These are phyloP conservation scores for Junonia oenone DNA, from an alignment of 2,888 invertebrate genomes.

Conservation along the genomic window DNA sequence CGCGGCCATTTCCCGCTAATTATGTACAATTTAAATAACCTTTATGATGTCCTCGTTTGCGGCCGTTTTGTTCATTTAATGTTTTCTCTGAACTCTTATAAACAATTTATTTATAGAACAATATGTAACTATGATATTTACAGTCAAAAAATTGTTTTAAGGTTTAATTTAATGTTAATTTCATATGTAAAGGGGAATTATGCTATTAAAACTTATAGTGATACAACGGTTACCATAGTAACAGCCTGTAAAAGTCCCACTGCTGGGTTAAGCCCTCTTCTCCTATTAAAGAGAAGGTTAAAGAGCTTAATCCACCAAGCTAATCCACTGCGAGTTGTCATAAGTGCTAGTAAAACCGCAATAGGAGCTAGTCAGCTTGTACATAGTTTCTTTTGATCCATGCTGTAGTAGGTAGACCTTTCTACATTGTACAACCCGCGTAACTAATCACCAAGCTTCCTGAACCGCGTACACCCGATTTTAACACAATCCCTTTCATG, in stretches of 20 bases:
- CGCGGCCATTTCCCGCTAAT: slow-evolving; percentile 9
- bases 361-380: too few species aligned
- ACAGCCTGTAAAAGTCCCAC: too few species aligned
- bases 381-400: not conserved
- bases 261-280: too few species aligned
- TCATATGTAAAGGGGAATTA: too few species aligned
- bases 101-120: not conserved
- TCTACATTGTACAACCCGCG: not conserved
- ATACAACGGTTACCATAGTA: too few species aligned
- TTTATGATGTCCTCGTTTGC: slow-evolving; percentile 14
- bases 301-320: too few species aligned
- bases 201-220: too few species aligned
- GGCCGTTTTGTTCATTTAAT: not conserved
- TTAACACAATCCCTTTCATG: slow-evolving; percentile 11
- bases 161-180: too few species aligned
- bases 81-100: not conserved
- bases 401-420: not conserved
- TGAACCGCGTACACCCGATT: not conserved
- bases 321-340: too few species aligned
- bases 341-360: too few species aligned
- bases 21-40: slow-evolving; percentile 13
- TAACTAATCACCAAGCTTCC: not conserved
- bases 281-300: too few species aligned
- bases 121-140: not conserved
- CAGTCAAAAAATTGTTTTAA: not conserved